These are phyloP conservation scores for Petrosia ficiformis DNA, from an alignment of 37 sponge, comb jelly and placozoan genomes.

Conservation along the genomic window DNA sequence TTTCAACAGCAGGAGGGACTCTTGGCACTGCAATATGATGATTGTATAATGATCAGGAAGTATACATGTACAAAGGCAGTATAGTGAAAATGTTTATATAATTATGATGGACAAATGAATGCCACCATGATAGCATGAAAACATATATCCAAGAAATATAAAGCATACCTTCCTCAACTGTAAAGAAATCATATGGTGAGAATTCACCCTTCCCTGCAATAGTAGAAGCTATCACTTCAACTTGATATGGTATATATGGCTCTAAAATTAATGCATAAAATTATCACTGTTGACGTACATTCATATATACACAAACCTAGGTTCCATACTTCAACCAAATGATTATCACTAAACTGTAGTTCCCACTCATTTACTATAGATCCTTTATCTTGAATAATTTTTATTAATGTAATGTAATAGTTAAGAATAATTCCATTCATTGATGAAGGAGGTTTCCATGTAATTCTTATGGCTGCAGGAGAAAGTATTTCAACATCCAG, in stretches of 20 bases:
- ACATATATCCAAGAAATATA: too few species aligned
- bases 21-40: neutral
- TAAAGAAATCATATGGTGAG: neutral
- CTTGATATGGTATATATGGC: neutral
- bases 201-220: neutral
- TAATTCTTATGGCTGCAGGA: neutral
- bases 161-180: neutral
- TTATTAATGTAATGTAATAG: neutral
- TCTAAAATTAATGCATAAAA: neutral
- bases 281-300: too few species aligned
- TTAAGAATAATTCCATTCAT: neutral
- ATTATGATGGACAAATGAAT: too few species aligned
- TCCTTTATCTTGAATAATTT: too few species aligned
- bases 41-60: too few species aligned
- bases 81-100: too few species aligned
- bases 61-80: too few species aligned
- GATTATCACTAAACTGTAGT: too few species aligned
- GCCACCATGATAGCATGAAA: too few species aligned
- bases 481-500: neutral
- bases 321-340: too few species aligned
- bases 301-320: too few species aligned
- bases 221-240: neutral
- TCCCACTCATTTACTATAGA: too few species aligned
- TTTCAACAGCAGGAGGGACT: neutral
- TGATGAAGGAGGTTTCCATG: neutral